Evolutionary conservation across 2,888 invertebrate genomes (phyloP).

Genomic region (Pristionchus maxplancki): DNA sequence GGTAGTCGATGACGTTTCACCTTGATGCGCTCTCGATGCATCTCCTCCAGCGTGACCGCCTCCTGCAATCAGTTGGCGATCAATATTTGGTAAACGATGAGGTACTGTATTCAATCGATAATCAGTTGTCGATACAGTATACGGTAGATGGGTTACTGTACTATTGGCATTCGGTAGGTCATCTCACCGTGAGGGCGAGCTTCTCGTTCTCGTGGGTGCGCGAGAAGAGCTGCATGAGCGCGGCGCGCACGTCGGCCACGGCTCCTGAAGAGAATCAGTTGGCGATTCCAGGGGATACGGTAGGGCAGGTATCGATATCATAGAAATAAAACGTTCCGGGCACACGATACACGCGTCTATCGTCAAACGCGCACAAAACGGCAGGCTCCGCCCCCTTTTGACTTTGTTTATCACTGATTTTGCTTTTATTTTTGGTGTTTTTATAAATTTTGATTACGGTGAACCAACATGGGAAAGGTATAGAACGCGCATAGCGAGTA

Average conservation of each 20-base stretch:
- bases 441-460: no score
- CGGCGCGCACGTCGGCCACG: conserved; percentile 18
- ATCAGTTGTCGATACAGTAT: not conserved
- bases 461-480: no score
- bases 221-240: conserved; percentile 14
- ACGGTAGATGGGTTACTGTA: not conserved
- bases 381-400: no score
- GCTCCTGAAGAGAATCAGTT: not conserved
- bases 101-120: no score
- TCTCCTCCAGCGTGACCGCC: conserved; percentile 8
- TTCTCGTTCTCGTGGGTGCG: conserved; percentile 39
- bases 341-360: no score
- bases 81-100: not conserved
- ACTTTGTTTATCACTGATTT: no score
- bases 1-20: not conserved
- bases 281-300: not conserved
- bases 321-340: no score
- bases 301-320: not conserved
- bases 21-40: conserved; percentile 19
- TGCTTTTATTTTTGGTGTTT: no score
- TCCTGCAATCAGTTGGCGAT: conserved; percentile 1
- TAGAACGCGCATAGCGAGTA: no score
- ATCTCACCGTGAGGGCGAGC: conserved; percentile 36
- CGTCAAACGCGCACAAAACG: no score
- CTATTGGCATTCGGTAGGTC: not conserved